Percentiles rank a stretch among this genome's conserved stretches.
Conservation (phyloP, 1,140 invertebrate species). For the Littorina saxatilis region DNA sequence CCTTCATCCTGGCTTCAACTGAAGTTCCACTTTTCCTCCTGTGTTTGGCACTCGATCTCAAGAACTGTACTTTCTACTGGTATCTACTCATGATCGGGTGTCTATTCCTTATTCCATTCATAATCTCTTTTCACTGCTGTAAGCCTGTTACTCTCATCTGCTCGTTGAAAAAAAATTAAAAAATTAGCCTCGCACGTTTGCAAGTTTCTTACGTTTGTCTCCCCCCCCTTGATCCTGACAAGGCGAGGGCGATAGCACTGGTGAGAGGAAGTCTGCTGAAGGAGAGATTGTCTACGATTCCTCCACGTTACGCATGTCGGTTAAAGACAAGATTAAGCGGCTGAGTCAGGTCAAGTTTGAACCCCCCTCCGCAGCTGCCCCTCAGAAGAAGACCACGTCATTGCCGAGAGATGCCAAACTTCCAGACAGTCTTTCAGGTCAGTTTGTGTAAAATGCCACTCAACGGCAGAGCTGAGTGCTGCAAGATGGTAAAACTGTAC, state of each 20-base stretch:
- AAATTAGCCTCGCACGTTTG: too few species aligned
- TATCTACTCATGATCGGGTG: too few species aligned
- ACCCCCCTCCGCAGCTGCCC: background rate
- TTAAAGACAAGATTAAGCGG: constrained; percentile 59
- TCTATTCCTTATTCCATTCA: too few species aligned
- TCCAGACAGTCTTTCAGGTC: constrained; percentile 33
- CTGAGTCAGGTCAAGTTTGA: constrained; percentile 43
- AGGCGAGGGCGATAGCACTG: constrained; percentile 4
- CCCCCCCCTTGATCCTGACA: background rate
- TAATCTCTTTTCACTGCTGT: too few species aligned
- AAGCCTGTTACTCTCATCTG: too few species aligned
- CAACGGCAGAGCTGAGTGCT: background rate
- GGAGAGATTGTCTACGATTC: constrained; percentile 55
- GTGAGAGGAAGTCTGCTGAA: constrained; percentile 20
- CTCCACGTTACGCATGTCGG: constrained; percentile 50
- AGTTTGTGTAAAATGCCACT: background rate
- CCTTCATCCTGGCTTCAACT: background rate
- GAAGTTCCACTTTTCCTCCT: background rate
- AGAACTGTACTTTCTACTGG: too few species aligned
- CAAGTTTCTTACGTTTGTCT: too few species aligned
- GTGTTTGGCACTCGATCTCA: background rate
- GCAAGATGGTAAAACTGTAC: background rate
- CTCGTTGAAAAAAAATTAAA: too few species aligned
- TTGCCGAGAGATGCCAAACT: constrained; percentile 45
- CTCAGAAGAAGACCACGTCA: constrained; percentile 39